Base-by-base conservation (phyloP, 2,797 vertebrate genomes). In the Acipenser transmontanus region DNA sequence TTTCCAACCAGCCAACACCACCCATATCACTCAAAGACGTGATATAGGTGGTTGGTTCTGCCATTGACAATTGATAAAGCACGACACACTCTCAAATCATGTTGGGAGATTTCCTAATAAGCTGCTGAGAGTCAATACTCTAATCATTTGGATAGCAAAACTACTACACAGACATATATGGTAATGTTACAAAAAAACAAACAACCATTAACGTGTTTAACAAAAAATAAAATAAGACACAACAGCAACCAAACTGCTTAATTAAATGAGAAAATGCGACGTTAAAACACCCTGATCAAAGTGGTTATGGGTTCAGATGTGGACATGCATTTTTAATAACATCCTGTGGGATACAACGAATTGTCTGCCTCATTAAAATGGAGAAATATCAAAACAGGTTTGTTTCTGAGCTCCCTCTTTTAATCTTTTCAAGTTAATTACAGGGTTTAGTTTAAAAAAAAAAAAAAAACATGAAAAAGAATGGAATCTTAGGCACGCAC, bases 141-240 rank as follows among this genome's bases (percentile, higher is more conserved):
- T 68, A 54, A 68, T 62, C 49, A 7, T 49, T 52, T 14, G 49
- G 59, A 17, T 11, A 47, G 11, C 17, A 47, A 62, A 9, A 11
- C 7, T 9, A 62, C 2, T 50, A 7, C 65, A 67, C 62, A 64
- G 66, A 71, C 69, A 67, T 17, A 67, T 59, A 71, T 57, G 66
- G 62, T 63, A 57, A 50, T 20, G 54, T 47, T 47, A 17, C 48
- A 7, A 20, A 66, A 50, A 20, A 66, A 50, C 47, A 48, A 70
- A 63, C 59, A 47, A 49, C 60, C 59, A 50, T 69, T 62, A 60
- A 66, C 4, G 34, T 34, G 34, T 34, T 34, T 34, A 34, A 34
- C 34, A 34, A 66, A 63, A 49, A 10, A 63, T 17, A 34, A 12
- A 10, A 63, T 17, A 49, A 7, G 7, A 48, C 17, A 54, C 10